Percentiles rank a stretch among this genome's conserved stretches.
Evolutionary conservation across 2,888 invertebrate species (phyloP).

Genomic region (Latheticus oryzae): DNA sequence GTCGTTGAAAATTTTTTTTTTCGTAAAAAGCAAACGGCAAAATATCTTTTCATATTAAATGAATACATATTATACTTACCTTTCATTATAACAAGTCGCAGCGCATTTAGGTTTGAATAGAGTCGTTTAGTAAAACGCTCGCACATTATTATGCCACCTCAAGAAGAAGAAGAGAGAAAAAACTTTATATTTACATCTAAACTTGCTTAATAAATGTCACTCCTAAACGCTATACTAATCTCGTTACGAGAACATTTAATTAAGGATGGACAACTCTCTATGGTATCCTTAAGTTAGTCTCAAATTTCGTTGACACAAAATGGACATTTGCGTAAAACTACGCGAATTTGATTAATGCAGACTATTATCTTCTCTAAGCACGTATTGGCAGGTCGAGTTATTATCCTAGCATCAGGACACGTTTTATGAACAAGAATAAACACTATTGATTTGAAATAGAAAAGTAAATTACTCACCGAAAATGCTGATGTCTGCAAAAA

Average conservation of each 20-base stretch:
- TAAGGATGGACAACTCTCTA: constrained; percentile 25
- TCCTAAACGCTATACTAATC: constrained; percentile 19
- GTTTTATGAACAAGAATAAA: constrained; percentile 19
- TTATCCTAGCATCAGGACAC: constrained; percentile 21
- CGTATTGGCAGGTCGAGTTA: constrained; percentile 30
- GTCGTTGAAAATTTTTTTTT: constrained; percentile 15
- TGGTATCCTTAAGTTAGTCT: constrained; percentile 17
- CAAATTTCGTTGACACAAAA: constrained; percentile 22
- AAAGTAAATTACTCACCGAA: constrained; percentile 42
- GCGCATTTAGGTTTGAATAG: constrained; percentile 1
- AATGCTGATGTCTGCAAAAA: constrained; percentile 44
- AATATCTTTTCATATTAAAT: constrained; percentile 27
- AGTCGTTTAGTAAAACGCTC: neutral
- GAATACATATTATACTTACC: constrained; percentile 16
- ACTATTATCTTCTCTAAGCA: constrained; percentile 29
- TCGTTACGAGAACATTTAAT: constrained; percentile 26
- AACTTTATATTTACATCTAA: constrained; percentile 8
- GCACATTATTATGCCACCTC: constrained; percentile 2
- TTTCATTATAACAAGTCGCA: constrained; percentile 3
- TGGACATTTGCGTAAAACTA: constrained; percentile 19
- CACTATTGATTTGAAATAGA: neutral
- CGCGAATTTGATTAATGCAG: constrained; percentile 25
- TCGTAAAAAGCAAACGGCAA: constrained; percentile 11
- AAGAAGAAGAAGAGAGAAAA: neutral
- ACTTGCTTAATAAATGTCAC: constrained; percentile 19